A percentile compares a stretch with the other conserved stretches of the same genome.
phyloP scores from a whole-genome alignment of 2,797 vertebrate species.

The Enteromius thamalakanensis region DNA sequence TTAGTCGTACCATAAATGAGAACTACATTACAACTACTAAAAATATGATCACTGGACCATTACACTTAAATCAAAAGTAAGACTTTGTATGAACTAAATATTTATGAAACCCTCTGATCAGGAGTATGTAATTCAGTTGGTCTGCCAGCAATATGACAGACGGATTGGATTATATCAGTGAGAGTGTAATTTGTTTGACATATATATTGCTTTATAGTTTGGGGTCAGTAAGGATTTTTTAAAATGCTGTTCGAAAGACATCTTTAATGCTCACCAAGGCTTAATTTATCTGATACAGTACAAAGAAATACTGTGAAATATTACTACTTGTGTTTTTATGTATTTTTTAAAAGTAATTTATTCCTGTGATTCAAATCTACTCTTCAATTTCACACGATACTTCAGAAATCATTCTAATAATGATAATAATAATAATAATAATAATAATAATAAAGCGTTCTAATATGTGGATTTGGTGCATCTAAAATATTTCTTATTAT shows the following conservation, averaged over 20 bases:
- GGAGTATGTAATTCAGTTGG: constrained; percentile 6
- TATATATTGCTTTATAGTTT: not conserved
- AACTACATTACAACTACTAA: not conserved
- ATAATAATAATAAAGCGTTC: not conserved
- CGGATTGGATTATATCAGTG: constrained; percentile 3
- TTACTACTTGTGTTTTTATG: not conserved
- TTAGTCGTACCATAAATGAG: not conserved
- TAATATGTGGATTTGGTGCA: not conserved
- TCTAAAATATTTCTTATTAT: not conserved
- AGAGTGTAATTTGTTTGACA: constrained; percentile 5
- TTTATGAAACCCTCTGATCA: not conserved
- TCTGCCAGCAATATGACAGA: constrained; percentile 13
- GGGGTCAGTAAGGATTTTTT: not conserved
- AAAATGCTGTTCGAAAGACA: not conserved
- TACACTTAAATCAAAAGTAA: constrained; percentile 4
- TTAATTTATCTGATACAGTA: not conserved
- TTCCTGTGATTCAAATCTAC: not conserved
- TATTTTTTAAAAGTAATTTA: not conserved
- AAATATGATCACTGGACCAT: constrained; percentile 1
- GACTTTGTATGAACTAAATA: constrained; percentile 16
- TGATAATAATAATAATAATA: too few relatives aligned
- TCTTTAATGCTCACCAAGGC: not conserved
- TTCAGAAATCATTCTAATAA: not conserved
- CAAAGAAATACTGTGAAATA: not conserved
- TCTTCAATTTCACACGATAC: not conserved